A percentile compares a stretch with the other conserved stretches of the same genome.
These are phyloP conservation scores for Menura novaehollandiae DNA, from an alignment of 2,113 vertebrate species.

Conservation along the genomic window DNA sequence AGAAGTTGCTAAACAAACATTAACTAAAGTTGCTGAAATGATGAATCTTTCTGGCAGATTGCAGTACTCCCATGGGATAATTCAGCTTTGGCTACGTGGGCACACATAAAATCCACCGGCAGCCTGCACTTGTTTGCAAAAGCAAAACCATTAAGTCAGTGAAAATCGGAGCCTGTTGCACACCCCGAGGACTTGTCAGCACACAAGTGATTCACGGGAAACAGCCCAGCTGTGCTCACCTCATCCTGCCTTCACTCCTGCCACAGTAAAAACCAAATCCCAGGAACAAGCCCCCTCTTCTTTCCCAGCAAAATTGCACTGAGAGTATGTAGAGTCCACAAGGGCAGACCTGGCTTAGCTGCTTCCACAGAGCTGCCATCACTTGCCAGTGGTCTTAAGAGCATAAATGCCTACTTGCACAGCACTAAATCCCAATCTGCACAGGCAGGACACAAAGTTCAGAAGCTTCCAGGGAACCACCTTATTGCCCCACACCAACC, in stretches of 20 bases:
- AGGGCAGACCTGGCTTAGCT: background rate
- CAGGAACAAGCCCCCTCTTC: background rate
- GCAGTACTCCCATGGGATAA: background rate
- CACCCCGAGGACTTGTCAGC: background rate
- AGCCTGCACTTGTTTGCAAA: background rate
- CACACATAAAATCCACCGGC: background rate
- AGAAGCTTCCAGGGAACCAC: background rate
- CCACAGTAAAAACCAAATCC: background rate
- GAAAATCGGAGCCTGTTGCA: background rate
- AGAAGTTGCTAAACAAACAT: background rate
- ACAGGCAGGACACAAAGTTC: background rate
- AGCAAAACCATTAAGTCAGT: background rate
- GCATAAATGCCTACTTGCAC: background rate
- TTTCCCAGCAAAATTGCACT: background rate
- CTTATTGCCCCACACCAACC: background rate
- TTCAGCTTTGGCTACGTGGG: background rate
- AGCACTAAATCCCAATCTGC: background rate
- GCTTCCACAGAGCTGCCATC: background rate
- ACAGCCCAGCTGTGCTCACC: background rate
- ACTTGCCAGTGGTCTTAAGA: background rate
- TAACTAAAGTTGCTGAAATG: conserved; percentile 28
- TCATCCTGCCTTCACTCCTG: background rate
- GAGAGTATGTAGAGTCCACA: background rate
- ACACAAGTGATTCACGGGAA: fast-evolving
- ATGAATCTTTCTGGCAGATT: conserved; percentile 13